Evolutionary conservation across 2,888 invertebrate species (phyloP).

Genomic region (Adelognathus sp.): DNA sequence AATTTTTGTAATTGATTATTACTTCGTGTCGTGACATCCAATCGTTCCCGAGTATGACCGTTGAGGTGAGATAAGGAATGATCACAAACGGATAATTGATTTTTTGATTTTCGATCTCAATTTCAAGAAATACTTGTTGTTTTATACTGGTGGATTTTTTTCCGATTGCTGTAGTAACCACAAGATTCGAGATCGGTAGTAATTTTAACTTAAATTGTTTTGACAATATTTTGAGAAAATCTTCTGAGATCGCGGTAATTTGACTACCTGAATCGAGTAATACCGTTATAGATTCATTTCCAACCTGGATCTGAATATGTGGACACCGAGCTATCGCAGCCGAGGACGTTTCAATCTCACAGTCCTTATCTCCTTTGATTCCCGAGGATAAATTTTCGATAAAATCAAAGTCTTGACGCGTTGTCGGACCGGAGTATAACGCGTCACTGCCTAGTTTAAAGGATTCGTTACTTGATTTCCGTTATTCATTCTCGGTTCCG

Average conservation of each 20-base stretch:
- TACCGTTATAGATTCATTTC: background rate
- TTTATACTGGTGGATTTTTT: slow-evolving; percentile 10
- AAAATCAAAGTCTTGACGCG: slow-evolving; percentile 27
- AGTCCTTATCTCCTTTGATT: slow-evolving; percentile 2
- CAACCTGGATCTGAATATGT: background rate
- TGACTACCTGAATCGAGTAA: slow-evolving; percentile 24
- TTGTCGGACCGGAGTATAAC: slow-evolving; percentile 7
- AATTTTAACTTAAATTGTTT: background rate
- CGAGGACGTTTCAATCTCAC: background rate
- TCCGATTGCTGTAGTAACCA: background rate
- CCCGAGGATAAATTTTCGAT: background rate
- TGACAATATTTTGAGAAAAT: background rate
- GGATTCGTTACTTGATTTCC: background rate
- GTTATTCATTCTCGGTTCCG: background rate
- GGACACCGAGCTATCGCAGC: background rate
- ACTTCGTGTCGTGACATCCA: slow-evolving; percentile 11
- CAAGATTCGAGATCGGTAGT: background rate
- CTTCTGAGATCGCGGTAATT: slow-evolving; percentile 25
- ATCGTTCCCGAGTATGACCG: slow-evolving; percentile 17
- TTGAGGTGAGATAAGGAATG: slow-evolving; percentile 16
- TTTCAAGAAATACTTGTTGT: background rate
- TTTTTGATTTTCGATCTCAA: background rate
- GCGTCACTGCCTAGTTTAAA: slow-evolving; percentile 18
- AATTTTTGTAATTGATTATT: slow-evolving; percentile 9
- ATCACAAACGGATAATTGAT: background rate